Evolutionary conservation across 2,113 vertebrate genomes (phyloP), one percentile per base, ranked within the genome.

Genomic region (Calonectris borealis): DNA sequence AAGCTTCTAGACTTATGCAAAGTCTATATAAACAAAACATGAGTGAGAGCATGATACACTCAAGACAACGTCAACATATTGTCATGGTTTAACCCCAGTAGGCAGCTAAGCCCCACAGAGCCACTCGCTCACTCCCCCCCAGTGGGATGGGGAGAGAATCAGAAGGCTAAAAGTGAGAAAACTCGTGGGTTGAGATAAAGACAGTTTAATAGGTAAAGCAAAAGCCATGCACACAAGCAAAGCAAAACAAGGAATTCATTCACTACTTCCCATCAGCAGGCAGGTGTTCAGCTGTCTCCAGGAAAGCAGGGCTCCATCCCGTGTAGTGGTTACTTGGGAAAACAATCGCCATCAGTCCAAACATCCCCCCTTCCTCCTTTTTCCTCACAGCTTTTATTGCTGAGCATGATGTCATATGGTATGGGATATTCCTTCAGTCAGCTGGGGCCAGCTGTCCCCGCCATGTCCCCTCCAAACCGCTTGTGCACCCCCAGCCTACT

Each of bases 141-240:
- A 2, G 10, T 16, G 36, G 11, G 10, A 36, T 24, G 15, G 14
- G 6, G 7, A 58, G 13, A 58, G 26, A 79, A 58, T 58, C 4
- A 9, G 16, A 91, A 65, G 5, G 3, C 8, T 55, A n/a, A 48
- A 70, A 54, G 2, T 31, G 13, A 62, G n/a, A 6, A 55, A 62
- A 16, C 3, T 38, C 1, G 0, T 42, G 11, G 13, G 25, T 4
- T 42, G 29, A 73, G 29, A 9, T 26, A 60, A 80, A 60, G 11
- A 4, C 24, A 73, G 27, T 60, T 66, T 31, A 26, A 60, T 13
- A 18, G 7, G 29, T 13, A 73, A 60, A 68, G 24, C 24, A 55
- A 75, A 77, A 70, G 10, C 20, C 3, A 0, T 0, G 0, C 1
- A 1, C 4, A 1, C 14, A 54, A 76, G 22, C 16, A 55, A 62